Base-by-base conservation (phyloP, 2,797 vertebrate species). In the Leuciscus waleckii region DNA sequence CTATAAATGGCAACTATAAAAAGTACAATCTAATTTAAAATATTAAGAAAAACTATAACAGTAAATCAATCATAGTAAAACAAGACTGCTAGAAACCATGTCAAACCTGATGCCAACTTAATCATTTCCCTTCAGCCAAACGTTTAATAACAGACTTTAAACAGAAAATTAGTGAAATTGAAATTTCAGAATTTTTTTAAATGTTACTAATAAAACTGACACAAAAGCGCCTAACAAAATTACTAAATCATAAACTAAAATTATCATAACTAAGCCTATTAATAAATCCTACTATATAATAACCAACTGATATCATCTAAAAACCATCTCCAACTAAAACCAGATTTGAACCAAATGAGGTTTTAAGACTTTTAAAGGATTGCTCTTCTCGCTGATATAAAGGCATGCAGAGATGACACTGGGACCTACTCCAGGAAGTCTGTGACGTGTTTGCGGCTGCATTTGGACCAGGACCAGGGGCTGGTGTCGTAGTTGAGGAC, bases 381-480 rank as follows among this genome's bases (percentile, higher is more conserved):
- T 9, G 19, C 51, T 9, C 14, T 9, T 37, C 19, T 39, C 35
- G 2, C 21, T 39, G 32, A 68, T 68, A 21, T 68, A 2, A 10
- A 39, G 0, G 17, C 4, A 39, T 13, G 17, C 26, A 35, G 19
- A 37, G 29, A 35, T 75, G 21, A n/a, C 16, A 76, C 5, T 0
- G 7, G 1, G 56, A 98, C 97, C 91, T 95, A 99, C 98, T 99
- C 98, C 19, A 99, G 94, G 92, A 99, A 99, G 90, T 99, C 97
- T 0, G 98, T 99, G 91, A 99, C 98, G 87, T 99, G 98, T 91
- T 98, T 99, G 92, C 97, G 97, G 92, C 98, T 99, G 92, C 98
- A 99, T 91, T 97, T 98, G 92, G 98, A 99, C 98, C 98, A 99
- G 54, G 97, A 97, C 98, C 98, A 99, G 43, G 98, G 98, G 88